Evolutionary conservation across 1,140 invertebrate species (phyloP).

Genomic region (Drosophila hydei): DNA sequence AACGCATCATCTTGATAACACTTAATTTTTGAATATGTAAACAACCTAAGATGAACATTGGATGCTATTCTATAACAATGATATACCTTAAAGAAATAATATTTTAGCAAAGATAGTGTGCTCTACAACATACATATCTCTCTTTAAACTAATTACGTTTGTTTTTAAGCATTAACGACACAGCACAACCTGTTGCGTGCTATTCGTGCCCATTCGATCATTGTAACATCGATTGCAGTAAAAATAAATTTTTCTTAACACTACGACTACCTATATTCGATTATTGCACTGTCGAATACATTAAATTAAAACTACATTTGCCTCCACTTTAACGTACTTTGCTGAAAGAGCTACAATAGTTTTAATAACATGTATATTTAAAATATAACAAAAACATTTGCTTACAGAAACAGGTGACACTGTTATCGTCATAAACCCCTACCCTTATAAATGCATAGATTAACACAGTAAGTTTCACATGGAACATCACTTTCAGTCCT

Average conservation of each 20-base stretch:
- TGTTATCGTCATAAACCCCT: neutral
- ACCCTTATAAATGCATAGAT: constrained; percentile 12
- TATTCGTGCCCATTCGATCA: neutral
- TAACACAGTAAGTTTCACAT: constrained; percentile 33
- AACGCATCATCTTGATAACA: too few species aligned
- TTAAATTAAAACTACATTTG: neutral
- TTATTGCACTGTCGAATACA: neutral
- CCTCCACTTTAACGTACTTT: neutral
- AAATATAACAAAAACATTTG: constrained; percentile 11
- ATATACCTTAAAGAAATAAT: too few species aligned
- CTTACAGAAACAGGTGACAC: neutral
- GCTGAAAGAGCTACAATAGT: neutral
- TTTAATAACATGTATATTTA: neutral
- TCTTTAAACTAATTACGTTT: too few species aligned
- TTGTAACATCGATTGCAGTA: neutral
- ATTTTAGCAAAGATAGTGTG: too few species aligned
- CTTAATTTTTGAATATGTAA: too few species aligned
- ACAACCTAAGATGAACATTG: too few species aligned
- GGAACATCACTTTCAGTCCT: constrained; percentile 1
- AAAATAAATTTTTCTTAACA: neutral
- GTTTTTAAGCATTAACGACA: too few species aligned
- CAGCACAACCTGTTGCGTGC: too few species aligned
- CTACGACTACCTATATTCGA: neutral
- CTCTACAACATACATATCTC: too few species aligned
- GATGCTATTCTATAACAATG: too few species aligned